Base-by-base conservation (phyloP, 2,113 vertebrate species). In the Rostratula benghalensis region DNA sequence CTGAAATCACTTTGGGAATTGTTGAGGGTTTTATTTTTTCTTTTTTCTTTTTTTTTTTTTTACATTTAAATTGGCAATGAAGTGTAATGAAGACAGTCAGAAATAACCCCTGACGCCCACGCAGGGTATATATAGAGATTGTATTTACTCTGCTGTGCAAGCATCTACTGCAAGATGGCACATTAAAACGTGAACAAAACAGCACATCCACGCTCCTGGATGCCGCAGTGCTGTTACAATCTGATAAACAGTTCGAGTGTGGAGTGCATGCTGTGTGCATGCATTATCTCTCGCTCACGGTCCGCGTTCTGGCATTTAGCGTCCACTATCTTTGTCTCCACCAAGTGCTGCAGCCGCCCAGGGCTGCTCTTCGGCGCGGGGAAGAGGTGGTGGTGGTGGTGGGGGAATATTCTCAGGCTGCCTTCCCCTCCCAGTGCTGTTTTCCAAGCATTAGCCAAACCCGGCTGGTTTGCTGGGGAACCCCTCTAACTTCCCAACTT, bases 71-170 rank as follows among this genome's bases (percentile, higher is more conserved):
- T 97, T 94, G 96, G 97, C 96, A 83, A 87, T 39, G 92, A 94
- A 96, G 80, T 70, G 93, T 97, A 97, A 97, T 95, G 95, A 96
- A 97, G 95, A 95, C 94, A 94, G 96, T 97, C 96, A 97, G 97
- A 97, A 97, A 97, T 97, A 97, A 97, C 96, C 97, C 96, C 92
- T n/a, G 83, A 50, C 91, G 8, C 97, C 97, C 96, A 97, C 97
- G 70, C 95, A 97, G 96, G 92, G 95, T 97, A 97, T 98, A 96
- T 98, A 97, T 94, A 97, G 96, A 94, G 95, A 92, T 96, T 83
- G 89, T 96, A 97, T 97, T 97, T 97, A 97, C 97, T 98, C 97
- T 97, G 94, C 96, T 96, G 97, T 97, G 96, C 97, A 95, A 96
- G 97, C 97, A 97, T 97, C 94, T 94, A 57, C 97, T 95, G 97